Evolutionary conservation across 2,797 vertebrate species (phyloP).

Genomic region (Craterocephalus amniculus): DNA sequence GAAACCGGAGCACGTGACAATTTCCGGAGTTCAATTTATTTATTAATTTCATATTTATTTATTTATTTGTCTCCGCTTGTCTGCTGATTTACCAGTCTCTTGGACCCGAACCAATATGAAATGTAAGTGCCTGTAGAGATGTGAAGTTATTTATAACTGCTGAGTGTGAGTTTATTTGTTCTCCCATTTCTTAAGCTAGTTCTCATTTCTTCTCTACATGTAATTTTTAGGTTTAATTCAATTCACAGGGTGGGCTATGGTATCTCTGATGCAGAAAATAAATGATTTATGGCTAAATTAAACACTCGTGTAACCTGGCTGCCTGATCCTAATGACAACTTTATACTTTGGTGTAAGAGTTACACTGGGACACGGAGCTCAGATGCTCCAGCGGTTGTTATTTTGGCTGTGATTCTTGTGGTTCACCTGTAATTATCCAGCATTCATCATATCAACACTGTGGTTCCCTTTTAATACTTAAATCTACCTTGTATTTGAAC

Average conservation of each 20-base stretch:
- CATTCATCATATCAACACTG: slow-evolving; percentile 79
- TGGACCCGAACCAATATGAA: slow-evolving; percentile 85
- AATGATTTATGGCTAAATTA: not conserved
- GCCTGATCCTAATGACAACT: slow-evolving; percentile 12
- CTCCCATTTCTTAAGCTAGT: not conserved
- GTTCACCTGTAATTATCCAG: slow-evolving; percentile 82
- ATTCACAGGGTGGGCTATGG: not conserved
- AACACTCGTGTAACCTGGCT: not conserved
- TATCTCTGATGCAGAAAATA: not conserved
- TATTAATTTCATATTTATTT: slow-evolving; percentile 76
- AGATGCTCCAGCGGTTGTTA: slow-evolving; percentile 62
- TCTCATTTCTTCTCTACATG: not conserved
- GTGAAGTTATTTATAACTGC: slow-evolving; percentile 4
- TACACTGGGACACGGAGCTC: slow-evolving; percentile 30
- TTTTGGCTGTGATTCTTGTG: slow-evolving; percentile 72
- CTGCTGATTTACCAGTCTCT: slow-evolving; percentile 53
- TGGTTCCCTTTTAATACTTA: slow-evolving; percentile 77
- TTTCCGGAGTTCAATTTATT: slow-evolving; percentile 80
- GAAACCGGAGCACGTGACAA: slow-evolving; percentile 83
- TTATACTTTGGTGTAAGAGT: slow-evolving; percentile 28
- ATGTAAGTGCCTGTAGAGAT: slow-evolving; percentile 80
- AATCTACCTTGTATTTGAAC: slow-evolving; percentile 79
- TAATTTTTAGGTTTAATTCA: not conserved
- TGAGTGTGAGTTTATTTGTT: slow-evolving; percentile 15
- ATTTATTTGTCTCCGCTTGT: slow-evolving; percentile 53